Evolutionary conservation across 2,113 vertebrate genomes (phyloP), one percentile per base, ranked within the genome.

Genomic region (Maccullochella peelii): DNA sequence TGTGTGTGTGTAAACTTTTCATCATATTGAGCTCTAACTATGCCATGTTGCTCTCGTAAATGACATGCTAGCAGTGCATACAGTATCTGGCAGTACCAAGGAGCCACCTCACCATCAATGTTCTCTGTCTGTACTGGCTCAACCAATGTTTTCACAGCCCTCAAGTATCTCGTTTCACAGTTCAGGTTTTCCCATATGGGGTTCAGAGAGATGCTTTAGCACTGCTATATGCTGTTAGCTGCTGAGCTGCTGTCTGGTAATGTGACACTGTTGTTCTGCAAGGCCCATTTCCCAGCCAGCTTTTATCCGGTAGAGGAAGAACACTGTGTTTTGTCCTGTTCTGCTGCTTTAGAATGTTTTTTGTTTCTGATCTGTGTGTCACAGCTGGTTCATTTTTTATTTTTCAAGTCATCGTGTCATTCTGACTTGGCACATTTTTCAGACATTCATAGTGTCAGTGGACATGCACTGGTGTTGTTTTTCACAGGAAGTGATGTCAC

Each of bases 401-500:
- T 16, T 42, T 68, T 54, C 47, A 78, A 4, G 33, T 33, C 33
- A 33, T 68, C 38, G 55, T 79, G 78, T 73, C 69, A 59, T 61
- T 63, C 75, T 92, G 67, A 85, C 84, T 73, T 84, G 62, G 65
- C 73, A 88, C 73, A 57, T 90, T 79, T 65, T 33, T 73, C 30
- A 38, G 82, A 83, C 89, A 79, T 85, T 88, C 66, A 68, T 67
- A 38, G 54, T 27, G 55, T 70, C 54, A 27, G 44, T 65, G 77
- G 55, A 76, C 78, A 68, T 38, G 75, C 58, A 79, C 44, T 42
- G 44, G 84, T 87, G 80, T 73, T 88, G 79, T 81, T 89, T 89
- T 90, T 89, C 90, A 91, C 89, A 91, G 94, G 94, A 95, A 88
- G 88, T 95, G 93, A 94, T 81, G 83, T 95, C 87, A 93, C 69